Evolutionary conservation across 53 echinoderm and acorn worm species (phyloP), one percentile per base, ranked within the genome.

Genomic region (Paracentrotus lividus): DNA sequence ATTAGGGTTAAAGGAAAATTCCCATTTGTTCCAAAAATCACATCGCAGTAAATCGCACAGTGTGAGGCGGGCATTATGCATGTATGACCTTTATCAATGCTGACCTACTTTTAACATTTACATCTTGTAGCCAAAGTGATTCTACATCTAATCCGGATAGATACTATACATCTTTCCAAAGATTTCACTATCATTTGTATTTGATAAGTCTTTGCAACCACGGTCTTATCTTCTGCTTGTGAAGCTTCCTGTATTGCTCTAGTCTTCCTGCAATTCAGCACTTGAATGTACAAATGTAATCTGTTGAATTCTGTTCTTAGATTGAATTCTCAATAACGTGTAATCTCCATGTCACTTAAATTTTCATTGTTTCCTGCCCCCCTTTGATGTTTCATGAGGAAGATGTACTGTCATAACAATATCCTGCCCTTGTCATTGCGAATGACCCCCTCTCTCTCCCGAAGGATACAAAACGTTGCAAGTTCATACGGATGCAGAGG

Each of bases 351-450:
- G 21, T n/a, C n/a, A n/a, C n/a, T n/a, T 3, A 26, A 24, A 61
- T 38, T 72, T 5, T 72, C 72, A 16, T 36, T 72, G 40, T 72
- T 72, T 40, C 72, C 72, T 72, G 40, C 15, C 40, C 72, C 27
- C 40, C 40, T 72, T 72, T 61, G 61, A n/a, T 9, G 32, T 15
- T 7, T 10, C 29, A 13, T 40, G 4, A 40, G 72, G 40, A 36
- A 72, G 72, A 72, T 72, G 72, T 18, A 72, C 20, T 72, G 38
- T 72, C 36, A 40, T 72, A 72, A 38, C 36, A 72, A 40, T 40
- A 72, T 72, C 72, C 40, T 72, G 72, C 40, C 40, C 72, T 20
- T 72, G 72, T 72, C 72, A 72, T 32, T 40, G 72, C 40, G 36
- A 72, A 40, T 38, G 32, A 57, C 36, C 40, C 72, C 72, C 66